Evolutionary conservation across 2,797 vertebrate species (phyloP).

Genomic region (Malurus leucopterus): DNA sequence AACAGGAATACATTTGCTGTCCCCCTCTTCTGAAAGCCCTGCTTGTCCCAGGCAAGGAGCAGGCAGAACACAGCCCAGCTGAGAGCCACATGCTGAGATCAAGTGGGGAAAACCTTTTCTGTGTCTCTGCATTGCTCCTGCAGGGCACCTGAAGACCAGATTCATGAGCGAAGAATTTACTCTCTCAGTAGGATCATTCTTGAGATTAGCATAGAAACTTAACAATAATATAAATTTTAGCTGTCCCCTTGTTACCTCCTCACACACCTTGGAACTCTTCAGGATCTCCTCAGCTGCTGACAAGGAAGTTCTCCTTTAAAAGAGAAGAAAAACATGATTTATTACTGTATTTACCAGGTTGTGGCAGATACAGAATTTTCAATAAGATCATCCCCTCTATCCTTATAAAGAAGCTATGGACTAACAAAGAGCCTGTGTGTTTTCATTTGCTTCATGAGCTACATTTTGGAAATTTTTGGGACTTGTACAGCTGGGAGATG

Average conservation of each 20-base stretch:
- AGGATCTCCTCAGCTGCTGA: background rate
- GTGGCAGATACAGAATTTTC: background rate
- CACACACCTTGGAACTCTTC: background rate
- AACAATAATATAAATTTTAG: background rate
- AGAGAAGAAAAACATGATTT: background rate
- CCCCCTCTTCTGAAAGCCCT: background rate
- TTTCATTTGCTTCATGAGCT: background rate
- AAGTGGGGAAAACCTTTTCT: background rate
- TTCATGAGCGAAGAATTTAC: background rate
- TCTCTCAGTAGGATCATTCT: background rate
- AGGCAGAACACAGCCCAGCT: background rate
- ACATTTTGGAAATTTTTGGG: background rate
- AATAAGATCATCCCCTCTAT: background rate
- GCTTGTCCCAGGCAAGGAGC: background rate
- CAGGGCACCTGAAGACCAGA: constrained; percentile 24
- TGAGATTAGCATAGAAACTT: background rate
- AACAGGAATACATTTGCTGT: background rate
- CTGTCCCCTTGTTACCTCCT: background rate
- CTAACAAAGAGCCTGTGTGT: background rate
- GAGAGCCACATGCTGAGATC: constrained; percentile 14
- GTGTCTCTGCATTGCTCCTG: background rate
- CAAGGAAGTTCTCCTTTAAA: background rate
- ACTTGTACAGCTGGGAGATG: background rate
- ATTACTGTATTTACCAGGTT: background rate
- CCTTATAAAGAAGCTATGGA: background rate